Base-by-base conservation (phyloP, 2,888 invertebrate species). In the Willowsia nigromaculata region DNA sequence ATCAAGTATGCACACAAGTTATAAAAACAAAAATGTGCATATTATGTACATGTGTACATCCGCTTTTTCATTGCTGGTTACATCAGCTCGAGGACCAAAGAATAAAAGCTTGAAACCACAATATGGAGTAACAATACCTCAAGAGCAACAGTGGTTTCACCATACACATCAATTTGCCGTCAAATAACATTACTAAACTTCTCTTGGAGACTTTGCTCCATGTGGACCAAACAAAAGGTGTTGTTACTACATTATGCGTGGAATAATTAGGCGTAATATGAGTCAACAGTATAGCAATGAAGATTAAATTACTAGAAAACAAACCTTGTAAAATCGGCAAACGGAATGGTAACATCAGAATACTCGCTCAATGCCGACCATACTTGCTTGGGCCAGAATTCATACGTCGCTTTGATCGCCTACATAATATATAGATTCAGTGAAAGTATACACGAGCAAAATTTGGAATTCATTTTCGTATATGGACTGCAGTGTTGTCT, bases 321-420 rank as follows among this genome's bases (percentile, higher is more conserved):
- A 83, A 80, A 92, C 93, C 92, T 91, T 27, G 88, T 80, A 37
- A 85, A 90, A 27, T 93, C 91, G 40, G 90, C 85, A 89, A 93
- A 93, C 37, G 93, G 93, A 62, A 93, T 92, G 15, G 85, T 71
- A 6, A 93, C 83, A 15, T 91, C 90, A 13, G 87, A 53, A 83
- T 93, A 93, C n/a, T 89, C 90, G 5, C 81, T 83, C 25, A 92
- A 47, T 0, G 11, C 43, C 15, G 18, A 2, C 27, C 68, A 74
- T 6, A 71, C 62, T 50, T 74, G 15, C 25, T 83, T 22, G n/a
- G 76, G 88, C 81, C 81, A 87, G 27, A 50, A 88, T n/a, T 59
- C 11, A 0, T 9, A 15, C 43, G 62, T 82, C 11, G 3, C 5
- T 13, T 81, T 59, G 0, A 86, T n/a, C 3, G 13, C 80, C 81